Percentiles rank a stretch among this genome's conserved stretches.
phyloP scores from a whole-genome alignment of 2,113 vertebrate genomes.

The Platysteira castanea region DNA sequence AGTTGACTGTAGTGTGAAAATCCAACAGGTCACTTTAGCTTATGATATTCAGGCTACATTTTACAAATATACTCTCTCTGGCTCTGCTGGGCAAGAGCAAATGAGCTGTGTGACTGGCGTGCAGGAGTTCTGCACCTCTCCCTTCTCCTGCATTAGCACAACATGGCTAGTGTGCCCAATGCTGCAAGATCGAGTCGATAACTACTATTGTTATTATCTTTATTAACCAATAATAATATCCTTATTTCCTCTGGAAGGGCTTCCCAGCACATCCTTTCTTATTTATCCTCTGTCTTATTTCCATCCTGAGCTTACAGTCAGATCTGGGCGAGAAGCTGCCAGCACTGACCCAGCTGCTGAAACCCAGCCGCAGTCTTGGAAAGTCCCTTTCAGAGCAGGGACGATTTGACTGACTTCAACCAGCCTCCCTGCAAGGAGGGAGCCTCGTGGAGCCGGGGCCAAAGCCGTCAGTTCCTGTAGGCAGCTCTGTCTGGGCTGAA shows the following conservation, averaged over 20 bases:
- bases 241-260: neutral
- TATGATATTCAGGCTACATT: neutral
- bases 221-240: constrained; percentile 24
- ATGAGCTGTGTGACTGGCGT: fast-evolving
- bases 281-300: neutral
- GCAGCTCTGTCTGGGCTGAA: neutral
- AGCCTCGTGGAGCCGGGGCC: neutral
- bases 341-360: neutral
- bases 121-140: neutral
- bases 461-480: neutral
- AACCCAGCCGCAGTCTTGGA: neutral
- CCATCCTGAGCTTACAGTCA: neutral
- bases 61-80: neutral
- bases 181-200: neutral
- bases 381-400: neutral
- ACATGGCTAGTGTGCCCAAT: neutral
- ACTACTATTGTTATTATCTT: neutral
- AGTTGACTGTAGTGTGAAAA: neutral
- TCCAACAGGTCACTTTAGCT: neutral
- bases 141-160: neutral
- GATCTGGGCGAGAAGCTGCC: fast-evolving
- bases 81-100: neutral
- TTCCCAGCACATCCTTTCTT: neutral
- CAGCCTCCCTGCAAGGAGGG: neutral
- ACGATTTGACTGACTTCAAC: fast-evolving